Conservation (phyloP, 2,113 vertebrate species). For the Opisthocomus hoazin region DNA sequence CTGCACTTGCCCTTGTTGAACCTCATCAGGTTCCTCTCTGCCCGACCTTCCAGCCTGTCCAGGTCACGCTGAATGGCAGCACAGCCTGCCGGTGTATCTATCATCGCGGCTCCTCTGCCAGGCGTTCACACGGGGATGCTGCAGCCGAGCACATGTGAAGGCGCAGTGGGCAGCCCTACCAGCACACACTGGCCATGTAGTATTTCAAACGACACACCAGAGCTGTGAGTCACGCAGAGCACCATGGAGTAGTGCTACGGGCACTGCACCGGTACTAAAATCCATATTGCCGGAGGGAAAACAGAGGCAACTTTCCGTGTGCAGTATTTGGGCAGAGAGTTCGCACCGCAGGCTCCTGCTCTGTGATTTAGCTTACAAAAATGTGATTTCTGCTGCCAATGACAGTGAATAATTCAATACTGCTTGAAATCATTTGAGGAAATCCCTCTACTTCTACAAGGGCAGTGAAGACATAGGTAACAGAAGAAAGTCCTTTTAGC, state of each 20-base stretch:
- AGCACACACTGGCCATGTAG: background rate
- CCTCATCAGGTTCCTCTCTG: too few relatives aligned
- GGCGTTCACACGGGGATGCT: background rate
- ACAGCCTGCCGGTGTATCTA: too few relatives aligned
- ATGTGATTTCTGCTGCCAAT: background rate
- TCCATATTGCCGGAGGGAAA: background rate
- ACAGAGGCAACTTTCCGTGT: background rate
- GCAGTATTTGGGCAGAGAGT: background rate
- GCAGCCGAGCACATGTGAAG: background rate
- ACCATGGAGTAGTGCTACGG: fast-evolving
- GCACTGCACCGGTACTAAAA: background rate
- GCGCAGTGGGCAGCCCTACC: background rate
- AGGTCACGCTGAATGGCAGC: too few relatives aligned
- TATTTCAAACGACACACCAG: fast-evolving
- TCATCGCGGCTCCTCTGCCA: background rate
- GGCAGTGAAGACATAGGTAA: background rate
- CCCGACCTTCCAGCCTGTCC: too few relatives aligned
- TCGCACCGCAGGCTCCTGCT: background rate
- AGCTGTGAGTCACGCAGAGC: background rate
- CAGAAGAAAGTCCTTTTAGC: too few relatives aligned
- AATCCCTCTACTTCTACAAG: background rate
- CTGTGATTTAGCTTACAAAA: background rate
- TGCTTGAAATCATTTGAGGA: background rate
- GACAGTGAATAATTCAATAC: background rate
- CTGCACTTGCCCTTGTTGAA: too few relatives aligned